Evolutionary conservation across 2,888 invertebrate genomes (phyloP), one percentile per base, ranked within the genome.

Genomic region (Gastrophysa polygoni): DNA sequence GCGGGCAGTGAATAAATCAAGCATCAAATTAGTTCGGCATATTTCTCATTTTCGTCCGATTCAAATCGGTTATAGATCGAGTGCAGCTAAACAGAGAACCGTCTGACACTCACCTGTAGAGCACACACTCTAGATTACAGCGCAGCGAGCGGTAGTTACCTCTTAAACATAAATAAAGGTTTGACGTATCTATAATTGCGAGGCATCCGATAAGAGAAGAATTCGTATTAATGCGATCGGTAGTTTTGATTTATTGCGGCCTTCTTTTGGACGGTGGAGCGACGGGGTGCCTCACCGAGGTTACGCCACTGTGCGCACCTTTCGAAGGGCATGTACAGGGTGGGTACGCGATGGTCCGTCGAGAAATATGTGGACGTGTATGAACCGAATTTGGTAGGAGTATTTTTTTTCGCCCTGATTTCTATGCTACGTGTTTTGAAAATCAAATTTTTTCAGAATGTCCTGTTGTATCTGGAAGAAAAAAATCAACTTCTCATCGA

Each of bases 131-230:
- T 56, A 64, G 67, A 68, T 71, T 69, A 61, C 21, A 28, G 60
- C 68, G 17, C 71, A 70, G 69, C 72, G 64, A 64, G 71, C 64
- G 71, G 68, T 68, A 59, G 34, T 46, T 66, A 68, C 68, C 68
- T 66, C 76, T 75, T 74, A 75, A 71, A 63, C 74, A 79, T 80
- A 80, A 80, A 80, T 80, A 77, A 77, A 73, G 73, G 74, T 80
- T 80, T 80, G 80, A 80, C 79, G 78, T 77, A 77, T 76, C 75
- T 74, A 76, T 79, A 80, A 80, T 80, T 80, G 80, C 78, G 73
- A 77, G 73, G 73, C 76, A 63, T 61, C 56, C 56, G 57, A 61
- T 57, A 44, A 57, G 43, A 57, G 34, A 47, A 56, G 49, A 46
- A 56, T 56, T 47, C 52, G 54, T 63, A 63, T 66, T 76, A 77